Evolutionary conservation across 1,140 invertebrate genomes (phyloP).

Genomic region (Radopholus similis): DNA sequence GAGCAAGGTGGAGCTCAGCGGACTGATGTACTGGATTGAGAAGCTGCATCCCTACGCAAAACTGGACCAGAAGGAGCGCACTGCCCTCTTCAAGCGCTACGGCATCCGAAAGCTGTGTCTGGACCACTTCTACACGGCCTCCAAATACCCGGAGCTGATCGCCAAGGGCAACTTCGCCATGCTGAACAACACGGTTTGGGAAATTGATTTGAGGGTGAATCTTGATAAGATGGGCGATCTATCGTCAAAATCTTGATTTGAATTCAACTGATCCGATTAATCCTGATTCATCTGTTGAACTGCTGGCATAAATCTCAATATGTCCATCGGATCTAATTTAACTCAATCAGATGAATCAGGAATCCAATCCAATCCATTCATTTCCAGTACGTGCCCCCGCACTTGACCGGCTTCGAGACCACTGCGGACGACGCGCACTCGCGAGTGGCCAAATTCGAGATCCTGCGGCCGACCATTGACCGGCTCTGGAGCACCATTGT

Average conservation of each 20-base stretch:
- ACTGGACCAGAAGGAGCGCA: constrained; percentile 12
- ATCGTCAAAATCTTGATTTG: too few species aligned
- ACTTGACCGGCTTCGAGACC: constrained; percentile 30
- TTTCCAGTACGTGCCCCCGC: constrained; percentile 25
- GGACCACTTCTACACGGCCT: constrained; percentile 22
- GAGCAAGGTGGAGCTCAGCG: constrained; percentile 16
- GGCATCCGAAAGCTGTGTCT: constrained; percentile 16
- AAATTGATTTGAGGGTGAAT: too few species aligned
- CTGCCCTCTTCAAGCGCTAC: constrained; percentile 20
- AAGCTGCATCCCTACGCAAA: constrained; percentile 14
- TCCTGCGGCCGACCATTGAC: constrained; percentile 33
- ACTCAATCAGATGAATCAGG: too few species aligned
- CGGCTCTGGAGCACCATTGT: constrained; percentile 21
- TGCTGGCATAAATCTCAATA: too few species aligned
- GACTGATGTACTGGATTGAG: constrained; percentile 27
- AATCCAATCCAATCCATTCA: too few species aligned
- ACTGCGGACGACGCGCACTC: constrained; percentile 23
- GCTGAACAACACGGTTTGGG: constrained; percentile 34
- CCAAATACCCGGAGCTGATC: constrained; percentile 21
- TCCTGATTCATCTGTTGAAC: too few species aligned
- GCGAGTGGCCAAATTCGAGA: constrained; percentile 23
- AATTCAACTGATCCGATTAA: too few species aligned
- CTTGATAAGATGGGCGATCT: too few species aligned
- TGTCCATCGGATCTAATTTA: too few species aligned
- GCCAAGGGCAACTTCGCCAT: constrained; percentile 30